Percentiles rank a stretch among this genome's conserved stretches.
Evolutionary conservation across 2,888 invertebrate genomes (phyloP).

Genomic region (Aleiodes testaceus): DNA sequence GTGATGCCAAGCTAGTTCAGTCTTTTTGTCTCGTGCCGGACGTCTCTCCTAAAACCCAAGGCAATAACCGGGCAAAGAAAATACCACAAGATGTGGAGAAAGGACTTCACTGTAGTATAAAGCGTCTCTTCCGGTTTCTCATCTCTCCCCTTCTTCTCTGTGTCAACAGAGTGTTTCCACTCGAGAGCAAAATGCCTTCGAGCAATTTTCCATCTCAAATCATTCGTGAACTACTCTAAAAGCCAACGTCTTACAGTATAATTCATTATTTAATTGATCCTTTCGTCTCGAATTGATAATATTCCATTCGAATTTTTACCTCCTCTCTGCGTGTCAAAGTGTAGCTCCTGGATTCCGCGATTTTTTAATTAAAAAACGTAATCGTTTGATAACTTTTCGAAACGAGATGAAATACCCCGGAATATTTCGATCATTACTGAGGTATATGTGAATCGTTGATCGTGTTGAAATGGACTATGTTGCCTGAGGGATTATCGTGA

Average conservation of each 20-base stretch:
- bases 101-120: background rate
- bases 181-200: background rate
- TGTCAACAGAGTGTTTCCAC: constrained; percentile 1
- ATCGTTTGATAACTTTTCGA: no score
- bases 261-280: no score
- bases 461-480: no score
- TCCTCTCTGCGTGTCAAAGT: no score
- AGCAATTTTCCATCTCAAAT: constrained; percentile 6
- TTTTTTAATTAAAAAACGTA: no score
- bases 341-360: no score
- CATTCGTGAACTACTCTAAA: background rate
- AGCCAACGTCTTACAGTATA: background rate
- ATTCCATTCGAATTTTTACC: no score
- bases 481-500: no score
- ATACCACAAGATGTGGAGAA: constrained; percentile 15
- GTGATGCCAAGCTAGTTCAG: constrained; percentile 37
- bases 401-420: no score
- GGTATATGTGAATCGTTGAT: no score
- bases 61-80: constrained; percentile 3
- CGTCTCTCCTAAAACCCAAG: constrained; percentile 31
- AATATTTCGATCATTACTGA: no score
- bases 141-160: background rate
- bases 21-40: constrained; percentile 34
- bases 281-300: no score
- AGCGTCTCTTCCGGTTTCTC: constrained; percentile 14